Evolutionary conservation across 2,888 invertebrate species (phyloP).

Genomic region (Vannuccia rotundouncinata): DNA sequence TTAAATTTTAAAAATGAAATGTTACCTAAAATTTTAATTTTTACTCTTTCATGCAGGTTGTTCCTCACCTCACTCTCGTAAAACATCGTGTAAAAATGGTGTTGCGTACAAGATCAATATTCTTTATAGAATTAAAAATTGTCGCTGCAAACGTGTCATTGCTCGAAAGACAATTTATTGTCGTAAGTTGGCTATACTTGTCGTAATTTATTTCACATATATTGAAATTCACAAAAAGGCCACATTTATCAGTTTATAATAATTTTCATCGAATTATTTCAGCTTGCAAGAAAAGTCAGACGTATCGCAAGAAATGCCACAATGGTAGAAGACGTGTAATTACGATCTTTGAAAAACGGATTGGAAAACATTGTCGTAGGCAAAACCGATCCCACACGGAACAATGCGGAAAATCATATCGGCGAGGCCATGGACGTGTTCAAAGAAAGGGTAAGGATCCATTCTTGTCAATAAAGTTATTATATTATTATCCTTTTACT

Average conservation of each 20-base stretch:
- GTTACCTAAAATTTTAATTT: background rate
- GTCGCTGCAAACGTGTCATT: background rate
- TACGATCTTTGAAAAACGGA: background rate
- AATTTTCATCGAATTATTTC: no score
- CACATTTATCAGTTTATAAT: no score
- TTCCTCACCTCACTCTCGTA: background rate
- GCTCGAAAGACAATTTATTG: background rate
- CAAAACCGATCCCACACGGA: background rate
- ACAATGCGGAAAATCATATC: background rate
- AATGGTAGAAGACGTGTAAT: background rate
- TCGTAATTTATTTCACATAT: no score
- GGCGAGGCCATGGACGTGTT: background rate
- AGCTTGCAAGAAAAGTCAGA: background rate
- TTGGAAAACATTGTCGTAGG: background rate
- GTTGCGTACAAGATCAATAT: background rate
- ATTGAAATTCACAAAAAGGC: no score
- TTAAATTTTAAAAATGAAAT: background rate
- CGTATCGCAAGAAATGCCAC: background rate
- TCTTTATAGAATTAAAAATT: background rate
- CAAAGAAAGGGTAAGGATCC: background rate
- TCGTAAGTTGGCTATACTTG: no score
- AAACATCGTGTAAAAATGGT: background rate
- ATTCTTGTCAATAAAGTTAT: background rate
- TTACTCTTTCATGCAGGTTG: no score
- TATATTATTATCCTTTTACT: background rate